A percentile compares a stretch with the other conserved stretches of the same genome.
Evolutionary conservation across 2,888 invertebrate species (phyloP).

Genomic region (Nemotelus pantherinus): DNA sequence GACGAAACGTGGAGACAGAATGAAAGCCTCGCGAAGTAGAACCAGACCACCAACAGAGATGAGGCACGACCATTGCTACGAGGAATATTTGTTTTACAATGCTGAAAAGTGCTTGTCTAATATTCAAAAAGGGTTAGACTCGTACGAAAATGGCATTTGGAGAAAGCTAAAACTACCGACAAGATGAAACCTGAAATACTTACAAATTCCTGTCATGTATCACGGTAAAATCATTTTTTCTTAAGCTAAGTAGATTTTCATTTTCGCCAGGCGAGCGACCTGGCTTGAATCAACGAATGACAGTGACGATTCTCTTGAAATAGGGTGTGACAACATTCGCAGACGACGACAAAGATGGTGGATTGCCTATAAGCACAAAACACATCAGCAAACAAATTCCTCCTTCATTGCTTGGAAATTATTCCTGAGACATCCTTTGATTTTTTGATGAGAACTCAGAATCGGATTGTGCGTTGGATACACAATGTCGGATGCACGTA

Average conservation of each 20-base stretch:
- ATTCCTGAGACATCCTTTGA: conserved; percentile 14
- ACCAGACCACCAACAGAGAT: too few species aligned
- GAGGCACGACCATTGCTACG: too few species aligned
- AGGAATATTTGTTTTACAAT: conserved; percentile 14
- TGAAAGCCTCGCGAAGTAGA: too few species aligned
- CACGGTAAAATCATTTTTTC: conserved; percentile 44
- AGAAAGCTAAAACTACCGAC: conserved; percentile 18
- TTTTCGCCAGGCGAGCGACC: not conserved
- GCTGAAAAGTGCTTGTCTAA: conserved; percentile 25
- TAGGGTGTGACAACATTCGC: conserved; percentile 22
- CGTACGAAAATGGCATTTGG: conserved; percentile 21
- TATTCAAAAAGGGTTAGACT: conserved; percentile 41
- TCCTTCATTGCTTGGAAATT: not conserved
- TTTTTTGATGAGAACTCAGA: not conserved
- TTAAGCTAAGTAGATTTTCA: conserved; percentile 36
- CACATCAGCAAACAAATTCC: not conserved
- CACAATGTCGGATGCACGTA: not conserved
- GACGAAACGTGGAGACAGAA: not conserved
- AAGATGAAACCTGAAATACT: conserved; percentile 26
- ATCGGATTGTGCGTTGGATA: too few species aligned
- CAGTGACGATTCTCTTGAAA: not conserved
- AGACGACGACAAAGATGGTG: not conserved
- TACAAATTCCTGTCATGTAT: conserved; percentile 38
- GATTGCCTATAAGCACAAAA: conserved; percentile 12
- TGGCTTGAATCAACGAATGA: not conserved